phyloP scores from a whole-genome alignment of 1,140 invertebrate genomes.

The Diabrotica virgifera region DNA sequence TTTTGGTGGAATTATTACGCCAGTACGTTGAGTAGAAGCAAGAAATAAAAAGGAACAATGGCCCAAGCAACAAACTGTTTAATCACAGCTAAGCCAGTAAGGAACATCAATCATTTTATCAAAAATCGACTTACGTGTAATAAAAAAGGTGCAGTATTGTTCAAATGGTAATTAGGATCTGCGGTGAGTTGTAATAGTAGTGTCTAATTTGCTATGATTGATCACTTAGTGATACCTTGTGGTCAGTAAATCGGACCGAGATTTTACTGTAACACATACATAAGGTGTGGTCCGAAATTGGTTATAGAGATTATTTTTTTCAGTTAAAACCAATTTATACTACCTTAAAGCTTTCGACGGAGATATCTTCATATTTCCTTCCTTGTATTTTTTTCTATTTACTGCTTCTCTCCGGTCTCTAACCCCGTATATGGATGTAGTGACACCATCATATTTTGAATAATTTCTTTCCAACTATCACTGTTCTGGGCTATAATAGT shows the following conservation, averaged over 20 bases:
- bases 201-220: constrained; percentile 24
- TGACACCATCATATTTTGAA: too few relatives aligned
- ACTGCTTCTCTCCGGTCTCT: too few relatives aligned
- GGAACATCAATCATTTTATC: constrained; percentile 11
- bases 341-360: too few relatives aligned
- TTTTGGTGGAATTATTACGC: constrained; percentile 5
- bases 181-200: constrained; percentile 9
- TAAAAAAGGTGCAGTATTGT: constrained; percentile 16
- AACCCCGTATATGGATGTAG: too few relatives aligned
- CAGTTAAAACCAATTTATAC: too few relatives aligned
- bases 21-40: constrained; percentile 5
- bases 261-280: neutral
- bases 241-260: neutral
- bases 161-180: constrained; percentile 17
- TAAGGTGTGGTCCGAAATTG: too few relatives aligned
- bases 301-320: too few relatives aligned
- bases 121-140: constrained; percentile 11
- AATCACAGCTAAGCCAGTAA: neutral
- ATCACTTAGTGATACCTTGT: neutral
- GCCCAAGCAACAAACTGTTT: constrained; percentile 3
- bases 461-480: too few relatives aligned
- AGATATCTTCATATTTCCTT: too few relatives aligned
- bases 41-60: constrained; percentile 11
- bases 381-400: too few relatives aligned
- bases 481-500: too few relatives aligned